These are phyloP conservation scores for Chascanopsetta lugubris DNA, from an alignment of 2,113 vertebrate species.

Conservation along the genomic window DNA sequence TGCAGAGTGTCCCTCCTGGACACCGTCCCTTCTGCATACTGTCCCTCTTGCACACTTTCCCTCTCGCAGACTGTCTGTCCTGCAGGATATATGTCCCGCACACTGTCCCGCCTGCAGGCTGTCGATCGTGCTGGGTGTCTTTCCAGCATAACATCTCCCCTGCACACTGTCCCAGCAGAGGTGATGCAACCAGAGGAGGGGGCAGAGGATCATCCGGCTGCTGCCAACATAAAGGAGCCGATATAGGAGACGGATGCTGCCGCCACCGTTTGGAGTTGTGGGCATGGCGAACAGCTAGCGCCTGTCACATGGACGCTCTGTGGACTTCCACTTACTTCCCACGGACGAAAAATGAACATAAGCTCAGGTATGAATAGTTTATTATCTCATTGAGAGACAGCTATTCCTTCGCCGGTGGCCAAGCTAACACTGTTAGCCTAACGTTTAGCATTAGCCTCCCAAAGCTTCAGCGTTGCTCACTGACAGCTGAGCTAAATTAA, in stretches of 20 bases:
- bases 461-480: constrained; percentile 3
- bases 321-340: not conserved
- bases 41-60: too few relatives aligned
- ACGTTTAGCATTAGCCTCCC: constrained; percentile 55
- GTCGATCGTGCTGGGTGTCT: too few relatives aligned
- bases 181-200: constrained; percentile 73
- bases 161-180: constrained; percentile 42
- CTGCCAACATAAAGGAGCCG: constrained; percentile 50
- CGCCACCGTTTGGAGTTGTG: constrained; percentile 1
- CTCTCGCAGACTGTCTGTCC: not conserved
- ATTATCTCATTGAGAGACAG: not conserved
- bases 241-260: constrained; percentile 60
- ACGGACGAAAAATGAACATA: constrained; percentile 8
- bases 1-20: not conserved
- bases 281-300: not conserved
- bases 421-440: constrained; percentile 64
- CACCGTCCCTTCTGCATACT: not conserved
- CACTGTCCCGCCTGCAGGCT: too few relatives aligned
- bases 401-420: constrained; percentile 50
- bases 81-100: too few relatives aligned
- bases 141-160: too few relatives aligned
- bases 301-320: constrained; percentile 20
- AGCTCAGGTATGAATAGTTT: constrained; percentile 51
- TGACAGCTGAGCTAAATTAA: constrained; percentile 20
- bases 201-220: constrained; percentile 55